Conservation (phyloP, 2,113 vertebrate species). For the Tupaia chinensis region DNA sequence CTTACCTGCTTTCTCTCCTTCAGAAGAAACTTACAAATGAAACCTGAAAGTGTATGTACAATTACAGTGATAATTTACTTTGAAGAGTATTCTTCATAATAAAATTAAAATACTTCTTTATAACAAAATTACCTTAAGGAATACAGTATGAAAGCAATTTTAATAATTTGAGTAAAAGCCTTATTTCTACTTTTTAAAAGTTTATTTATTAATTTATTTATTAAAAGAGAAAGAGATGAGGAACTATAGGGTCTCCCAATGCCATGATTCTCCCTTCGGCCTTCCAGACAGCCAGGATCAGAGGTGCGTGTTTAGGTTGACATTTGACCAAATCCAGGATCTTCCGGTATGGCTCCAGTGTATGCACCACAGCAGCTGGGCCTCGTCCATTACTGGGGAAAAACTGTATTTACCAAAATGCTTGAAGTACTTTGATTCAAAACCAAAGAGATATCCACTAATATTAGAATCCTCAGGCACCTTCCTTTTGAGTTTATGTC, state of each 20-base stretch:
- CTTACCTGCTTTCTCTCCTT: neutral
- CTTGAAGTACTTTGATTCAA: neutral
- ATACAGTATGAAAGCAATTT: neutral
- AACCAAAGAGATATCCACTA: neutral
- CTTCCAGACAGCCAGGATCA: no score
- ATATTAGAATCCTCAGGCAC: neutral
- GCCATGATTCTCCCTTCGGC: no score
- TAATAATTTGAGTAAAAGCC: neutral
- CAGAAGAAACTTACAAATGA: slow-evolving; percentile 26
- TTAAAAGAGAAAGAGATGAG: no score
- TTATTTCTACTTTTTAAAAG: no score
- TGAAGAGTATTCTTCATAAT: neutral
- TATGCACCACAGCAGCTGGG: no score
- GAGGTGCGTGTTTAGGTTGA: no score
- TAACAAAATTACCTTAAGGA: slow-evolving; percentile 29
- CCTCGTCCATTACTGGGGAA: neutral
- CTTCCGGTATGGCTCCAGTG: no score
- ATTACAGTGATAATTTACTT: neutral
- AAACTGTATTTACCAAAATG: neutral
- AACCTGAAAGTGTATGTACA: neutral
- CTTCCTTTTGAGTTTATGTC: neutral
- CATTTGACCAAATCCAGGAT: no score
- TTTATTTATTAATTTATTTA: no score
- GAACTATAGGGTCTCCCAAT: no score
- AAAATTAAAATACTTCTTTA: neutral